phyloP scores from a whole-genome alignment of 2,797 vertebrate species.

The Chanos chanos region DNA sequence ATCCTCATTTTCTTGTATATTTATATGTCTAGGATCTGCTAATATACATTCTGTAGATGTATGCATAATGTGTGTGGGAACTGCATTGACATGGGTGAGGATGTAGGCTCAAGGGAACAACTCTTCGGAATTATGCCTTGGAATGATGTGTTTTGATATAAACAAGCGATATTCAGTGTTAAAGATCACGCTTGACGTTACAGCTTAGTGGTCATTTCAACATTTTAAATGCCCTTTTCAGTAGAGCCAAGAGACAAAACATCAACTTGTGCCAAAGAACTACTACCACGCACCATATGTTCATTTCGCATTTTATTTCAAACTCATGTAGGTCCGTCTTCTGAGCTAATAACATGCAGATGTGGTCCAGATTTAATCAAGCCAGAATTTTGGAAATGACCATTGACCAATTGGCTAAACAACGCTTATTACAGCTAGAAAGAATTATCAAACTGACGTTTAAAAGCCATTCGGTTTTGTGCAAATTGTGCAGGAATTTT shows the following conservation, averaged over 20 bases:
- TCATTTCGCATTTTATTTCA: not conserved
- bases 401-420: not conserved
- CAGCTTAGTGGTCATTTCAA: not conserved
- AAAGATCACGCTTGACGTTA: conserved; percentile 11
- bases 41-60: not conserved
- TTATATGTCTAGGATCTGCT: not conserved
- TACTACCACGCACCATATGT: not conserved
- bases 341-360: conserved; percentile 8
- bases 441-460: not conserved
- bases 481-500: not conserved
- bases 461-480: not conserved
- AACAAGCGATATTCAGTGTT: not conserved
- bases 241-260: not conserved
- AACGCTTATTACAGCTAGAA: not conserved
- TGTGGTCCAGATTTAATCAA: not conserved
- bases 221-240: conserved; percentile 5
- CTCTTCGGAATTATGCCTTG: no score
- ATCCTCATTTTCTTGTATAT: not conserved
- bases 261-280: not conserved
- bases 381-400: not conserved
- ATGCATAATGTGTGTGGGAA: no score
- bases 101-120: no score
- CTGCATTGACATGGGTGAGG: no score
- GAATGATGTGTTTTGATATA: no score
- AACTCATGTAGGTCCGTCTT: not conserved